These are phyloP conservation scores for Sebastes trivittatus DNA, from an alignment of 2,797 vertebrate genomes.

Conservation along the genomic window DNA sequence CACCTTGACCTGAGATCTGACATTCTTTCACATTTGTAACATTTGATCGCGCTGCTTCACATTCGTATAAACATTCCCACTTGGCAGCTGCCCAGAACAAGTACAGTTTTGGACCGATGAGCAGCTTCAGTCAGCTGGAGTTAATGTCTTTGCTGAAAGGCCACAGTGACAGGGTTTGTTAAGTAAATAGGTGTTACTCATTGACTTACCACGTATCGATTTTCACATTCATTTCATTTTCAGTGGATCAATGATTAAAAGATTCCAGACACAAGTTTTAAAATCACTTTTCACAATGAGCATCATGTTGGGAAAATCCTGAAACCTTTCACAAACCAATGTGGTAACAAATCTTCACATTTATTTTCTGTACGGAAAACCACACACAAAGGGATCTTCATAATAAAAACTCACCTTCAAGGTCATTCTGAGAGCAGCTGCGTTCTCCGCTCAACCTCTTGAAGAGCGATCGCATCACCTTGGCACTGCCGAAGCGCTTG, in stretches of 20 bases:
- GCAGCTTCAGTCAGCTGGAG: background rate
- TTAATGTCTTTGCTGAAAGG: background rate
- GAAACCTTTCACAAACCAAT: background rate
- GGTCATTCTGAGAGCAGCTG: conserved; percentile 55
- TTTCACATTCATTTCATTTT: background rate
- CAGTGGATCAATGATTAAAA: background rate
- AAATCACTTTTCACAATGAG: background rate
- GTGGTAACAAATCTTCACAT: background rate
- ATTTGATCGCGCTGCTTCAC: conserved; percentile 11
- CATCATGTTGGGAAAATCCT: background rate
- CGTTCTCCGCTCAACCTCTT: conserved; percentile 79
- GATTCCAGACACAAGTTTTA: background rate
- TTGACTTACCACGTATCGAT: background rate
- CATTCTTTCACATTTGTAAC: conserved; percentile 17
- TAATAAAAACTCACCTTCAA: conserved; percentile 71
- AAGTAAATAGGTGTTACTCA: background rate
- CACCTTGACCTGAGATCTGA: conserved; percentile 18
- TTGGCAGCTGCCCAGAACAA: background rate
- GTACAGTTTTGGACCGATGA: background rate
- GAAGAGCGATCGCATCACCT: conserved; percentile 90
- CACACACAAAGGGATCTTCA: background rate
- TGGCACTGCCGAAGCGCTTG: conserved; percentile 92
- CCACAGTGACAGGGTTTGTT: background rate
- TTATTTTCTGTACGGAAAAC: background rate
- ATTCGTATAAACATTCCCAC: background rate